Base-by-base conservation (phyloP, 2,888 invertebrate genomes). In the Microchrysa polita region DNA sequence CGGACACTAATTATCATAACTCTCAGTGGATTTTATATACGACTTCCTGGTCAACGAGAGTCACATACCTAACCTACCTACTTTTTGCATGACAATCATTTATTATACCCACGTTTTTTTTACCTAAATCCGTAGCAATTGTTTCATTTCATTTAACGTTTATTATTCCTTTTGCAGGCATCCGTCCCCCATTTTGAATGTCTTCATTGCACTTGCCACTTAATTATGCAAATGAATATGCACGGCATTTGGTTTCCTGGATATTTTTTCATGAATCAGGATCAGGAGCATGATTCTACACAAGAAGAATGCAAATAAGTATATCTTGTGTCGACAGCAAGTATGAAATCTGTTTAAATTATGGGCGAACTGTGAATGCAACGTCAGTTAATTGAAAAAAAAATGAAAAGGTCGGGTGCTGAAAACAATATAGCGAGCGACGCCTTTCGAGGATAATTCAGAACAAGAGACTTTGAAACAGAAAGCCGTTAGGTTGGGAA, bases 151-250 rank as follows among this genome's bases (percentile, higher is more conserved):
- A n/a, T n/a, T n/a, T n/a, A n/a, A n/a, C n/a, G n/a, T n/a, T n/a
- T n/a, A n/a, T n/a, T n/a, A n/a, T n/a, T n/a, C n/a, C n/a, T n/a
- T n/a, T n/a, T n/a, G n/a, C n/a, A n/a, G n/a, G n/a, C n/a, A n/a
- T n/a, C n/a, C n/a, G n/a, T n/a, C n/a, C n/a, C n/a, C n/a, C n/a
- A n/a, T n/a, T n/a, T n/a, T 42, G 42, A 42, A 42, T 18, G 44
- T 42, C 42, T 4, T 27, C 4, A 16, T 1, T 27, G 27, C 4
- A 60, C n/a, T 60, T 14, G n/a, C n/a, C n/a, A n/a, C n/a, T n/a
- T n/a, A n/a, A 27, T 27, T 63, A 63, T 63, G 63, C 42, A 63
- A 63, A 63, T 63, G 40, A 63, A 63, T 63, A 63, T 63, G 23
- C 63, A 63, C 44, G n/a, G 40, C n/a, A 42, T 63, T 42, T 18